A percentile compares a stretch with the other conserved stretches of the same genome.
Evolutionary conservation across 37 sponge, comb jelly and placozoan species (phyloP).

Genomic region (Geodia barretti): DNA sequence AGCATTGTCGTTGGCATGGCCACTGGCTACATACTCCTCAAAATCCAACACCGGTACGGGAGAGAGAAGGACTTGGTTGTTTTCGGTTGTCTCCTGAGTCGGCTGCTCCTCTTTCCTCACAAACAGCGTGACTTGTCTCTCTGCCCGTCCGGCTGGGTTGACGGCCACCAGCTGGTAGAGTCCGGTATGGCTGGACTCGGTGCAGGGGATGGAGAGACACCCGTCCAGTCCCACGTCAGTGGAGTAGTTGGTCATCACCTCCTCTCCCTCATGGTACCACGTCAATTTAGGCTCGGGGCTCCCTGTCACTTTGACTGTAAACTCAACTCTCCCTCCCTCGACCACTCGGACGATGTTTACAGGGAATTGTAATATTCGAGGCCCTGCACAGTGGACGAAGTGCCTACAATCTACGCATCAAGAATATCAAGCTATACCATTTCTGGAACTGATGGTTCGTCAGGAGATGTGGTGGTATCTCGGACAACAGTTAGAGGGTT

Average conservation of each 20-base stretch:
- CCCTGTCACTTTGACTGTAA: constrained; percentile 33
- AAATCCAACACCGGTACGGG: constrained; percentile 26
- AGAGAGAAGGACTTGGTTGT: background rate
- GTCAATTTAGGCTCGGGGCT: constrained; percentile 13
- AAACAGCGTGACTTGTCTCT: constrained; percentile 7
- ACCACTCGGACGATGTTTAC: too few species aligned
- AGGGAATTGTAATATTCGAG: too few species aligned
- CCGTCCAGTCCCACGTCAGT: constrained; percentile 20
- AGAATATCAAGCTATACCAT: too few species aligned
- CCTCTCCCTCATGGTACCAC: constrained; percentile 26
- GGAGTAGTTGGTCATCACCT: constrained; percentile 27
- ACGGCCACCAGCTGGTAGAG: constrained; percentile 35
- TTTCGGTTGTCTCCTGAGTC: background rate
- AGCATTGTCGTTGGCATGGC: constrained; percentile 42
- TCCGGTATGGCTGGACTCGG: constrained; percentile 37
- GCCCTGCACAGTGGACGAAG: too few species aligned
- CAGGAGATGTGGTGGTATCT: too few species aligned
- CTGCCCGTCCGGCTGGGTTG: constrained; percentile 11
- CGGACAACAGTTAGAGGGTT: too few species aligned
- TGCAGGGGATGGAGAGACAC: constrained; percentile 17
- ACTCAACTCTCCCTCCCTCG: constrained; percentile 33
- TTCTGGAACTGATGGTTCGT: too few species aligned
- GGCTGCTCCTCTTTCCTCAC: constrained; percentile 5
- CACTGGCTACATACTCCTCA: constrained; percentile 25
- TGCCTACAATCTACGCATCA: too few species aligned